A percentile compares a stretch with the other conserved stretches of the same genome.
Conservation (phyloP, 2,113 vertebrate genomes). For the Lethenteron reissneri region DNA sequence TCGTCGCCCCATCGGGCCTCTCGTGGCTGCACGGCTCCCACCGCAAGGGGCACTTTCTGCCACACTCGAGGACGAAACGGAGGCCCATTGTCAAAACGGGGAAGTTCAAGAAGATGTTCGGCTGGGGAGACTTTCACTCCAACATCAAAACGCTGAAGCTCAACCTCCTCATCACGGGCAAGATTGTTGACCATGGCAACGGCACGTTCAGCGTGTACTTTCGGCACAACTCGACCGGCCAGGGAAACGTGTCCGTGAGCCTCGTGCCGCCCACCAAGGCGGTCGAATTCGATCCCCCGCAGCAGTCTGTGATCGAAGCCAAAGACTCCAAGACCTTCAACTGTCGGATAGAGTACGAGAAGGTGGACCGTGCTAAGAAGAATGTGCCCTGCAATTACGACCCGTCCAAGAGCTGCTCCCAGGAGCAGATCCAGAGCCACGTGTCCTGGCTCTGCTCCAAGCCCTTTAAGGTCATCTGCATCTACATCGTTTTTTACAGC, state of each 20-base stretch:
- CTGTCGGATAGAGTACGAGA: constrained; percentile 94
- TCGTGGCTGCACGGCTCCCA: too few species aligned
- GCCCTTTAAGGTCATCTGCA: constrained; percentile 97
- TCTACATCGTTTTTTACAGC: constrained; percentile 98
- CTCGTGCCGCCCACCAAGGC: constrained; percentile 91
- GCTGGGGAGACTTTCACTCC: constrained; percentile 97
- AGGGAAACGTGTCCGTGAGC: constrained; percentile 89
- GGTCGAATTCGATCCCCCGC: constrained; percentile 73
- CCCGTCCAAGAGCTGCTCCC: constrained; percentile 77
- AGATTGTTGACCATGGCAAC: constrained; percentile 95
- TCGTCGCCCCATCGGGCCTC: too few species aligned
- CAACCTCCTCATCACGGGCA: constrained; percentile 93
- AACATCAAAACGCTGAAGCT: constrained; percentile 98
- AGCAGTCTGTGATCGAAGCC: constrained; percentile 71
- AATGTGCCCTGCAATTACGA: constrained; percentile 70
- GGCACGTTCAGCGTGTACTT: constrained; percentile 98
- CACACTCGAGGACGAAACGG: constrained; percentile 50
- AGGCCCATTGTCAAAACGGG: constrained; percentile 96
- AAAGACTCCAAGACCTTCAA: constrained; percentile 98
- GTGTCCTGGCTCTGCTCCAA: constrained; percentile 98
- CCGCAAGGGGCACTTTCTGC: too few species aligned
- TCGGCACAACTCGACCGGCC: constrained; percentile 85
- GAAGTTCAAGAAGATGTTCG: constrained; percentile 99
- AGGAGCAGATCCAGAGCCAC: constrained; percentile 96
- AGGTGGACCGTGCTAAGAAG: constrained; percentile 95